phyloP scores from a whole-genome alignment of 2,113 vertebrate species.

The Electrona antarctica region DNA sequence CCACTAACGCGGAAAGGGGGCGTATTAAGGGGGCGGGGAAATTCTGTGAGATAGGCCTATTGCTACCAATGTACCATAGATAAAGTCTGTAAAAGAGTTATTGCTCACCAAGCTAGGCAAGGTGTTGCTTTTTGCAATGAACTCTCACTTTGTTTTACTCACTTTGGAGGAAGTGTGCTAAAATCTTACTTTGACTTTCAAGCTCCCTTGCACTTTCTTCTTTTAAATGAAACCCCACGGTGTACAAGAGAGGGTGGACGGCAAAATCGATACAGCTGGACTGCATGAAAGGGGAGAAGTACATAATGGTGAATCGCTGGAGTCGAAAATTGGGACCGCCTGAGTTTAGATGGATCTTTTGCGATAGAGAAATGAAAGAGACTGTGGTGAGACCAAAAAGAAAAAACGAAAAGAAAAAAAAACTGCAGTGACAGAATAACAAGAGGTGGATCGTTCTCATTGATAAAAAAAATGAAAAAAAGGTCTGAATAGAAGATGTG shows the following conservation, averaged over 20 bases:
- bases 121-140: no score
- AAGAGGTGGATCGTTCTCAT: neutral
- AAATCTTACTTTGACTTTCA: constrained; percentile 8
- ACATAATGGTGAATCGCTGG: neutral
- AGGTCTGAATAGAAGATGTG: neutral
- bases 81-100: no score
- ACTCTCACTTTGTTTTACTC: no score
- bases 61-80: no score
- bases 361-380: neutral
- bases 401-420: no score
- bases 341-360: neutral
- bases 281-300: neutral
- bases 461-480: neutral
- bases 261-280: neutral
- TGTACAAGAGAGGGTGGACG: neutral
- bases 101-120: no score
- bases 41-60: no score
- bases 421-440: neutral
- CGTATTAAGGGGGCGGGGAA: no score
- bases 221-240: constrained; percentile 16
- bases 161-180: no score
- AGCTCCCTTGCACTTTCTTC: constrained; percentile 4
- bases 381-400: neutral
- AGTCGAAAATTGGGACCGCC: neutral
- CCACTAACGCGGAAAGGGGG: no score